phyloP scores from a whole-genome alignment of 1,140 invertebrate genomes.

The Heterodera schachtii region DNA sequence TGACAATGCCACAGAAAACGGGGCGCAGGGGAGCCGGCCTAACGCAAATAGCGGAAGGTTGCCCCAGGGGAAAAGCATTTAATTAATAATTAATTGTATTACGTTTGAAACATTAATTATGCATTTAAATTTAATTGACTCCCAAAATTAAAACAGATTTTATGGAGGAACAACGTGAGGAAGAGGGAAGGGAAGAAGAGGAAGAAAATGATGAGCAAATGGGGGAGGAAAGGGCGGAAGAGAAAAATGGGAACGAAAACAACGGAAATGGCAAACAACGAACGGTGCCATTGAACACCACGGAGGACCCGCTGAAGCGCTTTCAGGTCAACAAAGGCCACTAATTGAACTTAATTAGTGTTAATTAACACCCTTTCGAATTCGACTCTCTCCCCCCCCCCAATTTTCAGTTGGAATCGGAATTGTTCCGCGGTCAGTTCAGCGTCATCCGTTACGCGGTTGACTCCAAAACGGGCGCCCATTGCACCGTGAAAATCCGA shows the following conservation, averaged over 20 bases:
- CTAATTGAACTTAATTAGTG: too few species aligned
- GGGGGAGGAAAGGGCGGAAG: conserved; percentile 23
- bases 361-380: neutral
- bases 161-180: conserved; percentile 22
- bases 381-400: neutral
- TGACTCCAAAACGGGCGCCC: conserved; percentile 55
- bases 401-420: conserved; percentile 39
- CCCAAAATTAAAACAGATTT: neutral
- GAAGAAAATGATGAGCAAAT: conserved; percentile 25
- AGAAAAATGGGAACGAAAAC: conserved; percentile 18
- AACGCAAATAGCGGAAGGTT: conserved; percentile 60
- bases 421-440: conserved; percentile 61
- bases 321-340: conserved; percentile 48
- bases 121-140: neutral
- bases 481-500: conserved; percentile 54
- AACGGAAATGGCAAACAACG: neutral
- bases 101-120: too few species aligned
- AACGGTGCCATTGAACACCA: conserved; percentile 32
- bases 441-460: conserved; percentile 59
- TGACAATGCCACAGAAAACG: conserved; percentile 56
- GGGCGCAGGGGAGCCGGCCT: conserved; percentile 38
- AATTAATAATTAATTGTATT: too few species aligned
- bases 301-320: conserved; percentile 52
- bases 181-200: conserved; percentile 41
- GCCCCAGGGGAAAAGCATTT: too few species aligned